Conservation (phyloP, 2,797 vertebrate genomes). For the Pogonophryne albipinna region DNA sequence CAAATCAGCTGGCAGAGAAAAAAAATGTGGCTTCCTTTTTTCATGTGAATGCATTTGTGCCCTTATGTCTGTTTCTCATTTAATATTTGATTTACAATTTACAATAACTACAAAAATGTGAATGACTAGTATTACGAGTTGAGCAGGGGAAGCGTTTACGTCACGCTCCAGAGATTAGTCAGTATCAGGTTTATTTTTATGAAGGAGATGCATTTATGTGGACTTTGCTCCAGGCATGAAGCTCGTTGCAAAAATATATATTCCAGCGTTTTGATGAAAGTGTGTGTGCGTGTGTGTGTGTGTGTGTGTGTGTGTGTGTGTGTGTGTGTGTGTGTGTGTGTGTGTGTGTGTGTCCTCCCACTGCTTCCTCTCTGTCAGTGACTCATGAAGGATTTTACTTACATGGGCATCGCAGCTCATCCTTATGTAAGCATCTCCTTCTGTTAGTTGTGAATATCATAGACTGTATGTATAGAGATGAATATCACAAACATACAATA, state of each 20-base stretch:
- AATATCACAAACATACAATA: too few relatives aligned
- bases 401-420: conserved; percentile 57
- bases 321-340: conserved; percentile 55
- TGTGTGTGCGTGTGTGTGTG: conserved; percentile 55
- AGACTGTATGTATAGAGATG: too few relatives aligned
- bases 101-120: too few relatives aligned
- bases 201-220: conserved; percentile 29
- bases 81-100: too few relatives aligned
- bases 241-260: conserved; percentile 60
- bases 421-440: conserved; percentile 45
- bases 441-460: not conserved
- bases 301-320: conserved; percentile 62
- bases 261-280: conserved; percentile 44
- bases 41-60: too few relatives aligned
- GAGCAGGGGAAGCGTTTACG: conserved; percentile 6
- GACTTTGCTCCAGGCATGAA: conserved; percentile 54
- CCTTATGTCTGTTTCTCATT: too few relatives aligned
- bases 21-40: too few relatives aligned
- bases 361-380: conserved; percentile 65
- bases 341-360: conserved; percentile 75
- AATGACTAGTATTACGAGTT: not conserved
- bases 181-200: conserved; percentile 61
- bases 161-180: conserved; percentile 29
- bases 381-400: conserved; percentile 62
- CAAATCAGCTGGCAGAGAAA: too few relatives aligned